Evolutionary conservation across 2,797 vertebrate species (phyloP).

Genomic region (Amniataba percoides): DNA sequence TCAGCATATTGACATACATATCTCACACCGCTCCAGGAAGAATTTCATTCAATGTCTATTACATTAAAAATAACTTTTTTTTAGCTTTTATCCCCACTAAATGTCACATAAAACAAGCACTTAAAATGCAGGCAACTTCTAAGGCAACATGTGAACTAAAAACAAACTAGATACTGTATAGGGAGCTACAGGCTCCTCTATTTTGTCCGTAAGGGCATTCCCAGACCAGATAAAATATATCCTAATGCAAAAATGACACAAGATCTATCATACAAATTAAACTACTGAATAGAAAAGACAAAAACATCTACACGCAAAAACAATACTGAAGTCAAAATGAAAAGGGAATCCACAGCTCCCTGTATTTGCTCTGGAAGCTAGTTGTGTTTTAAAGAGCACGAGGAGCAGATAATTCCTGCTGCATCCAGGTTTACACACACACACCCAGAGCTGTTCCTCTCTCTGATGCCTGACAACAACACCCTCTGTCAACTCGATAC

Average conservation of each 20-base stretch:
- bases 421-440: slow-evolving; percentile 22
- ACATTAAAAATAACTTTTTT: slow-evolving; percentile 54
- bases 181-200: slow-evolving; percentile 50
- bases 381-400: slow-evolving; percentile 21
- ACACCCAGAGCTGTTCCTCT: slow-evolving; percentile 23
- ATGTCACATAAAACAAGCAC: slow-evolving; percentile 79
- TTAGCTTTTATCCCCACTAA: slow-evolving; percentile 44
- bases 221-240: slow-evolving; percentile 63
- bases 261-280: slow-evolving; percentile 66
- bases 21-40: slow-evolving; percentile 19
- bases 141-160: slow-evolving; percentile 89
- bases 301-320: slow-evolving; percentile 73
- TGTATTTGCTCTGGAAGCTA: slow-evolving; percentile 33
- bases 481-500: slow-evolving; percentile 22
- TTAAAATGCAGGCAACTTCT: slow-evolving; percentile 84
- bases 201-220: slow-evolving; percentile 46
- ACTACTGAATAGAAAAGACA: slow-evolving; percentile 76
- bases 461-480: slow-evolving; percentile 15
- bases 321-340: slow-evolving; percentile 77
- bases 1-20: slow-evolving; percentile 59
- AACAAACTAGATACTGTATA: slow-evolving; percentile 69
- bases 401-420: slow-evolving; percentile 39
- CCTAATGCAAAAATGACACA: slow-evolving; percentile 57
- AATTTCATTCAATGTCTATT: slow-evolving; percentile 61
- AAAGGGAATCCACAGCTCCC: slow-evolving; percentile 52